Conservation (phyloP, 2,797 vertebrate species). For the Steatocranus sp. region DNA sequence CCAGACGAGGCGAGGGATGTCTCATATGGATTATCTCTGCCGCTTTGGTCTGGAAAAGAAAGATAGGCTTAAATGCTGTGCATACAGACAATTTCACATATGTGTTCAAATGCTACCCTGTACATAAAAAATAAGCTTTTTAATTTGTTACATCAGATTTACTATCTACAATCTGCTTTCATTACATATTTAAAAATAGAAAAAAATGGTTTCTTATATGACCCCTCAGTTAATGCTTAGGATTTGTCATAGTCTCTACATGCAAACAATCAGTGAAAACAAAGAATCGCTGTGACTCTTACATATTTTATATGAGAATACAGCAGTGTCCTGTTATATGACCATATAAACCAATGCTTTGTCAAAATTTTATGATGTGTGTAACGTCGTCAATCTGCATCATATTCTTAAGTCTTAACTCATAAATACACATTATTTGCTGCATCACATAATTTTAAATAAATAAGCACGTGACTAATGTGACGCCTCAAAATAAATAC, state of each 20-base stretch:
- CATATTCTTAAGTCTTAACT: not conserved
- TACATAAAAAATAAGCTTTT: not conserved
- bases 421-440: not conserved
- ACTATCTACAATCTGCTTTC: not conserved
- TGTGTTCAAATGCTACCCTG: not conserved
- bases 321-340: not conserved
- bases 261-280: not conserved
- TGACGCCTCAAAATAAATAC: not conserved
- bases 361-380: not conserved
- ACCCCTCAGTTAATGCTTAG: not conserved
- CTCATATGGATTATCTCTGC: constrained; percentile 66
- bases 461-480: not conserved
- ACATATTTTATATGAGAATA: not conserved
- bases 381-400: not conserved
- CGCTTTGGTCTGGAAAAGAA: constrained; percentile 56
- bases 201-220: not conserved
- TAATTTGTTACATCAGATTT: not conserved
- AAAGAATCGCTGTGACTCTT: not conserved
- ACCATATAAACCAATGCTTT: not conserved
- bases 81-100: constrained; percentile 13
- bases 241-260: not conserved
- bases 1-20: constrained; percentile 47
- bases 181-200: not conserved
- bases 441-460: not conserved
- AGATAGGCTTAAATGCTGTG: constrained; percentile 45